Conservation (phyloP, 2,888 invertebrate genomes). For the Athripsodes cinereus region DNA sequence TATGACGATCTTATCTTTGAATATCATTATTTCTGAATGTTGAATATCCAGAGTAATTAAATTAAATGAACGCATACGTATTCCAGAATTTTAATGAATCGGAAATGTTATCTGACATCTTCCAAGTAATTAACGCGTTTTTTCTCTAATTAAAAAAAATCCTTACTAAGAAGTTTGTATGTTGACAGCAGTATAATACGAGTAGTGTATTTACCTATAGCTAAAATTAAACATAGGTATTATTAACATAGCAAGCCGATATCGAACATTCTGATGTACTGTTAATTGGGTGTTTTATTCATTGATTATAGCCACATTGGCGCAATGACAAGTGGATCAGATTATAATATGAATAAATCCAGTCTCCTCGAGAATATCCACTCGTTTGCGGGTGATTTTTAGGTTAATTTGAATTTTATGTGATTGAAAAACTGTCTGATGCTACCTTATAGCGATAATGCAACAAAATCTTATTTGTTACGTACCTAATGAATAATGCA, state of each 20-base stretch:
- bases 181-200: background rate
- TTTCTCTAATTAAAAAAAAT: slow-evolving; percentile 3
- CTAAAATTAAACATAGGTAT: too few species aligned
- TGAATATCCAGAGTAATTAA: background rate
- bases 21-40: too few species aligned
- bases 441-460: too few species aligned
- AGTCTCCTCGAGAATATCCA: too few species aligned
- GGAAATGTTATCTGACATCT: background rate
- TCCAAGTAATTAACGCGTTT: background rate
- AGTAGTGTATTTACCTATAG: too few species aligned
- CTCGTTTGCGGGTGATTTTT: too few species aligned
- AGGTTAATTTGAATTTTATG: too few species aligned
- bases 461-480: too few species aligned
- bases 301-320: background rate
- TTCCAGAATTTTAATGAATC: slow-evolving; percentile 6
- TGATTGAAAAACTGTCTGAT: too few species aligned
- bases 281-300: background rate
- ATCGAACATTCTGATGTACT: background rate
- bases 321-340: background rate
- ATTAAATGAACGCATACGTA: slow-evolving; percentile 2
- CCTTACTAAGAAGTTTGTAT: background rate
- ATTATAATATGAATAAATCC: too few species aligned
- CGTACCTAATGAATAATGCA: too few species aligned
- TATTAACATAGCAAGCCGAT: background rate
- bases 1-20: too few species aligned